A percentile compares a stretch with the other conserved stretches of the same genome.
These are phyloP conservation scores for Melopsittacus undulatus DNA, from an alignment of 2,797 vertebrate species.

Conservation along the genomic window DNA sequence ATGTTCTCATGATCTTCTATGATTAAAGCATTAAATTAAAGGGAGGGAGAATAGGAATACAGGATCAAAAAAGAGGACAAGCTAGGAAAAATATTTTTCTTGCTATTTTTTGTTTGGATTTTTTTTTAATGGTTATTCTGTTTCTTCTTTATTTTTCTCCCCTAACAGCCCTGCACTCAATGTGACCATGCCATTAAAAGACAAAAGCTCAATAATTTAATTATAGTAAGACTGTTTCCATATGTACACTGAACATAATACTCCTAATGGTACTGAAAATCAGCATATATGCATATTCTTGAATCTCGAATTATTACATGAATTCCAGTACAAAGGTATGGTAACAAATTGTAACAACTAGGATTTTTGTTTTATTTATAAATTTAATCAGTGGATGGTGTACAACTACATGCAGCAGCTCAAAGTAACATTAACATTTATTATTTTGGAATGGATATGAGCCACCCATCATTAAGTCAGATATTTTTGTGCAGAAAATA, in stretches of 20 bases:
- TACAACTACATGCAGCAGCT: neutral
- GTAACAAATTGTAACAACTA: neutral
- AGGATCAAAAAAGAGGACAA: neutral
- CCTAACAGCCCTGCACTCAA: neutral
- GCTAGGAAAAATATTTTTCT: neutral
- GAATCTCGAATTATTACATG: neutral
- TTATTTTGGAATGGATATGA: neutral
- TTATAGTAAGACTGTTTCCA: neutral
- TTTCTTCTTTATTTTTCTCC: neutral
- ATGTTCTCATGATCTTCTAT: neutral
- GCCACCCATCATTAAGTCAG: neutral
- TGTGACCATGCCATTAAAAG: neutral
- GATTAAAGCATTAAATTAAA: neutral
- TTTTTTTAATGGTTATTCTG: neutral
- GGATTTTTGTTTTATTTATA: neutral
- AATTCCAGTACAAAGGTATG: neutral
- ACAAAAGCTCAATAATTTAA: neutral
- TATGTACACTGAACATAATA: neutral
- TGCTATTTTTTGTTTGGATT: neutral
- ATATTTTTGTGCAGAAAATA: neutral
- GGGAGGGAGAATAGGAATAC: neutral
- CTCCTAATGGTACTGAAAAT: neutral
- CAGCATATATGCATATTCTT: neutral
- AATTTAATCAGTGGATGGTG: neutral
- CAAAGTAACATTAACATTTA: neutral